A percentile compares a stretch with the other conserved stretches of the same genome.
These are phyloP conservation scores for Azemiops feae DNA, from an alignment of 2,113 vertebrate genomes.

Conservation along the genomic window DNA sequence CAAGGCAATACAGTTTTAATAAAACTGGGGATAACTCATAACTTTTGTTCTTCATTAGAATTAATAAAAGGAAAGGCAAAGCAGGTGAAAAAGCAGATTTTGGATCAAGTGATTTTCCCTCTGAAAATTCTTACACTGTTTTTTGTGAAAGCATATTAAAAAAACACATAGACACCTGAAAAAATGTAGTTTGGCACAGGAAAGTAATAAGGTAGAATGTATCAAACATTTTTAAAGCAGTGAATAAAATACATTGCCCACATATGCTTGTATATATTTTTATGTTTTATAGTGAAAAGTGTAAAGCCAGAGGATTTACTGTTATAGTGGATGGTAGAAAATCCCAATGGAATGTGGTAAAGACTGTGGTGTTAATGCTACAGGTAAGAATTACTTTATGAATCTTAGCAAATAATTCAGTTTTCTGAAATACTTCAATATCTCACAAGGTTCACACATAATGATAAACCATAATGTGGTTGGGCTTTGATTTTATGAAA, in stretches of 20 bases:
- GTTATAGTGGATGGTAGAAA: constrained; percentile 97
- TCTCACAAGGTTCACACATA: neutral
- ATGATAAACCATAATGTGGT: neutral
- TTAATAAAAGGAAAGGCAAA: neutral
- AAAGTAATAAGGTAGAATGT: neutral
- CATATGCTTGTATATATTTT: constrained; percentile 20
- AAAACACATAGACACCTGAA: neutral
- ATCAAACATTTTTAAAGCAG: neutral
- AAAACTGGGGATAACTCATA: neutral
- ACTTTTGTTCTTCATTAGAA: neutral
- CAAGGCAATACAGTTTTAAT: neutral
- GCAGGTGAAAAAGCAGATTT: too few relatives aligned
- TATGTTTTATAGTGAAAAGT: constrained; percentile 85
- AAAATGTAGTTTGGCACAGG: neutral
- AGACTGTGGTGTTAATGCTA: constrained; percentile 97
- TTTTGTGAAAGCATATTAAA: neutral
- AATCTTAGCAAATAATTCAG: neutral
- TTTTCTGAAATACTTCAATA: neutral
- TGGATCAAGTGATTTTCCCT: neutral
- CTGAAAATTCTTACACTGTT: neutral
- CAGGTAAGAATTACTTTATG: constrained; percentile 77
- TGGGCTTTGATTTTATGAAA: neutral
- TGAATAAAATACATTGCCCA: constrained; percentile 8
- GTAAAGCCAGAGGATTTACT: constrained; percentile 97
- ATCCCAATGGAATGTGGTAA: constrained; percentile 97